Evolutionary conservation across 2,113 vertebrate species (phyloP).

Genomic region (Pimephales promelas): DNA sequence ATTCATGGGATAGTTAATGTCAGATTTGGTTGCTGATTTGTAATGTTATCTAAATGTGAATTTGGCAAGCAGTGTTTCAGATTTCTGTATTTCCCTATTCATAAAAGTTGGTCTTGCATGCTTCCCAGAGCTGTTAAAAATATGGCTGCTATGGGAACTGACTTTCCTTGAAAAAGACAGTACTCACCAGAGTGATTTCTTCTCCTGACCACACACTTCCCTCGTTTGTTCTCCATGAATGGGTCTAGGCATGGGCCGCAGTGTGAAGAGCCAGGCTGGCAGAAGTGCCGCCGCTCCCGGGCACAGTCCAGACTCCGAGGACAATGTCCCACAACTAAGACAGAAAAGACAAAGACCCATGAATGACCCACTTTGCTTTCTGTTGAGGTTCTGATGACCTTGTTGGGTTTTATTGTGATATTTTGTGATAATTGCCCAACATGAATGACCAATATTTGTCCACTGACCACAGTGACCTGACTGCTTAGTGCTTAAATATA

Average conservation of each 20-base stretch:
- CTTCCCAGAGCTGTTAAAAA: not conserved
- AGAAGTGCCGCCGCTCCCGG: conserved; percentile 80
- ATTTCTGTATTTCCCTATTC: not conserved
- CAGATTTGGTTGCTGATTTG: too few species aligned
- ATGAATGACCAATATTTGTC: not conserved
- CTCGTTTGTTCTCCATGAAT: conserved; percentile 76
- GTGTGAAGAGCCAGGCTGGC: conserved; percentile 67
- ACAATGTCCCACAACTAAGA: conserved; percentile 72
- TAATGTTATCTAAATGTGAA: too few species aligned
- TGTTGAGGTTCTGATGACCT: not conserved
- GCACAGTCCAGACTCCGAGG: conserved; percentile 86
- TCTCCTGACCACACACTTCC: conserved; percentile 76
- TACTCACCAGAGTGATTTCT: conserved; percentile 57
- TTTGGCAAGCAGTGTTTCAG: not conserved
- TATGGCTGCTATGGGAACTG: not conserved
- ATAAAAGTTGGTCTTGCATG: not conserved
- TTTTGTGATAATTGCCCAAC: not conserved
- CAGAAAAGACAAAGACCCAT: not conserved
- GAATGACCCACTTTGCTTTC: not conserved
- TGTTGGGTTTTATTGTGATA: too few species aligned
- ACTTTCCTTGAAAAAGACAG: not conserved
- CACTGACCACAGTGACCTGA: not conserved
- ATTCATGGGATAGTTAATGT: not conserved
- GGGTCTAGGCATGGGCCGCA: conserved; percentile 86
- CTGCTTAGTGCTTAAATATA: not conserved